phyloP scores from a whole-genome alignment of 2,888 invertebrate genomes.

The Penaeus monodon region DNA sequence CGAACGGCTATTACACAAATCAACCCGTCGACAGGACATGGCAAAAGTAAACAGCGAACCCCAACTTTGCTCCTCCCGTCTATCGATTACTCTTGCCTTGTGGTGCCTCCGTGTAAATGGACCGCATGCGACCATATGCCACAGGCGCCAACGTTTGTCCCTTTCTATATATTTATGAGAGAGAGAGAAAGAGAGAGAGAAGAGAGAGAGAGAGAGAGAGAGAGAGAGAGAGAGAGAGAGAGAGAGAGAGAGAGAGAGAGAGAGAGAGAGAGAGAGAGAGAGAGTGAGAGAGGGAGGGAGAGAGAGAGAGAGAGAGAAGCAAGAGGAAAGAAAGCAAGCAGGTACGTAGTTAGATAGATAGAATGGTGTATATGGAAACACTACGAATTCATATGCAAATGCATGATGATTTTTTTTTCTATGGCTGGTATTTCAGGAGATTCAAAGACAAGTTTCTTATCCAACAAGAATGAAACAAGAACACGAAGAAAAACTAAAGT shows the following conservation, averaged over 20 bases:
- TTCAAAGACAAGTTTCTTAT: no score
- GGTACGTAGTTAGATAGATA: no score
- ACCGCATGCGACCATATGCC: background rate
- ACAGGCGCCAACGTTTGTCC: background rate
- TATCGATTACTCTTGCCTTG: constrained; percentile 51
- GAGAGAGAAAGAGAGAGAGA: no score
- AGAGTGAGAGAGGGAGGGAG: no score
- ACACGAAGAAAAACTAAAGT: no score
- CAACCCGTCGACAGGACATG: constrained; percentile 51
- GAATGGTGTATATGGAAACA: no score
- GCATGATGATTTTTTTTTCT: no score
- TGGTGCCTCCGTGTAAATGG: constrained; percentile 29
- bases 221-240: no score
- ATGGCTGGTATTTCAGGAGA: no score
- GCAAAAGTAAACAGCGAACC: constrained; percentile 52
- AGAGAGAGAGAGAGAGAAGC: background rate
- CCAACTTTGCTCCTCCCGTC: constrained; percentile 43
- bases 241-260: background rate
- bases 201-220: no score
- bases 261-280: no score
- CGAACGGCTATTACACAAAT: constrained; percentile 36
- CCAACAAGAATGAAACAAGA: no score
- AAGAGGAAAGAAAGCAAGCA: background rate
- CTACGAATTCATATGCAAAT: background rate
- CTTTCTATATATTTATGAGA: background rate